phyloP scores from a whole-genome alignment of 2,797 vertebrate species.

The Melanotaenia parkinsoni region DNA sequence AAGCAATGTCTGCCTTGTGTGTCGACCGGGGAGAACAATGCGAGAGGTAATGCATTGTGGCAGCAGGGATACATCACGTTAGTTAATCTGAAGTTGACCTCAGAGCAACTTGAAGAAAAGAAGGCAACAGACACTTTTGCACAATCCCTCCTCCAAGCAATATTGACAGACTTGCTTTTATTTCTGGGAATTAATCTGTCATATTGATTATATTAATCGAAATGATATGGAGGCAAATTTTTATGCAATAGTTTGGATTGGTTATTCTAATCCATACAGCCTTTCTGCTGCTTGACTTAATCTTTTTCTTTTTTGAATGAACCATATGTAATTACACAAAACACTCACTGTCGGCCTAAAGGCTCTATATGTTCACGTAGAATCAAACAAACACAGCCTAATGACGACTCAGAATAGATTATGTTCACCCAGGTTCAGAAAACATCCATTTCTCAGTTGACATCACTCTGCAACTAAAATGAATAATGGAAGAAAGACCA shows the following conservation, averaged over 20 bases:
- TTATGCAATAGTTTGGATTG: conserved; percentile 25
- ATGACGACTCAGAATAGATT: conserved; percentile 44
- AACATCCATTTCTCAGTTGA: conserved; percentile 28
- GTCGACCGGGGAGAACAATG: conserved; percentile 71
- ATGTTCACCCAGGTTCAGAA: conserved; percentile 28
- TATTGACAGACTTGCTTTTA: conserved; percentile 19
- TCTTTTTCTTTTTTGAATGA: conserved; percentile 10
- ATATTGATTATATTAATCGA: not conserved
- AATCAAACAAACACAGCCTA: conserved; percentile 15
- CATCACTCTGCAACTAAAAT: conserved; percentile 36
- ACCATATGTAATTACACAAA: not conserved
- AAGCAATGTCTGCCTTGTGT: conserved; percentile 76
- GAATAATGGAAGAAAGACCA: conserved; percentile 58
- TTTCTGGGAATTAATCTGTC: conserved; percentile 36
- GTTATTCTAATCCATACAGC: conserved; percentile 17
- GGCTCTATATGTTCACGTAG: conserved; percentile 20
- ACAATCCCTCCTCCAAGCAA: conserved; percentile 15
- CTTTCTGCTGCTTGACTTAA: conserved; percentile 3
- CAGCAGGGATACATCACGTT: conserved; percentile 78
- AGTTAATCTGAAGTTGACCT: conserved; percentile 83
- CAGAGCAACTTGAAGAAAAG: conserved; percentile 52
- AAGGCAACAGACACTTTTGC: conserved; percentile 28
- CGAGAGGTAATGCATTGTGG: conserved; percentile 75
- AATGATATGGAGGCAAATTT: conserved; percentile 23
- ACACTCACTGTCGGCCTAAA: conserved; percentile 19